These are phyloP conservation scores for Zaprionus inermis DNA, from an alignment of 1,140 invertebrate species.

Conservation along the genomic window DNA sequence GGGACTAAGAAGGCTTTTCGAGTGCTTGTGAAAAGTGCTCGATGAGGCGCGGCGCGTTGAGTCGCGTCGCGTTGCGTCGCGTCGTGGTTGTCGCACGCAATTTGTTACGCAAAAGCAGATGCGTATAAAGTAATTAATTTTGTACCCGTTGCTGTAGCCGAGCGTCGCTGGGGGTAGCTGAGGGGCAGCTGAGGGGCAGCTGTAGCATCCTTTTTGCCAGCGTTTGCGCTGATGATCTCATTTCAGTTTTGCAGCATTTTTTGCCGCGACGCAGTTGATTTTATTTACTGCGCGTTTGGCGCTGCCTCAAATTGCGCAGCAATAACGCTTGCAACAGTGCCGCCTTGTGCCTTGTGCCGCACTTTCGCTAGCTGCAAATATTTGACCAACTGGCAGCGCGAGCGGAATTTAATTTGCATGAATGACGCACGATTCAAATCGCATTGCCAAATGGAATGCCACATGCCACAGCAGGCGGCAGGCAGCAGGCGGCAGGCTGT, in stretches of 20 bases:
- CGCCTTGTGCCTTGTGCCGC: too few relatives aligned
- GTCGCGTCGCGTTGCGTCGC: conserved; percentile 13
- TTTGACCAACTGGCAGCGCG: conserved; percentile 29
- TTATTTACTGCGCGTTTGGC: conserved; percentile 26
- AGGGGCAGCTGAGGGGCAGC: neutral
- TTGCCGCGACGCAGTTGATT: conserved; percentile 57
- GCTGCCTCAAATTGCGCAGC: conserved; percentile 47
- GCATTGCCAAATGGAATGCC: conserved; percentile 34
- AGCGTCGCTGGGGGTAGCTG: too few relatives aligned
- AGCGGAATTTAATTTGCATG: conserved; percentile 59
- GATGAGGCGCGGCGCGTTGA: conserved; percentile 21
- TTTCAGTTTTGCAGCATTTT: conserved; percentile 32
- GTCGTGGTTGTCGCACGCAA: conserved; percentile 55
- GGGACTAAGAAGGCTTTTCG: conserved; percentile 11
- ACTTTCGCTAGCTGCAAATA: conserved; percentile 42
- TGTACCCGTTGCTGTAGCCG: conserved; percentile 4
- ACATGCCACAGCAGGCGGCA: conserved; percentile 8
- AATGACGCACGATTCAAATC: conserved; percentile 38
- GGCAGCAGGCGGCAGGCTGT: too few relatives aligned
- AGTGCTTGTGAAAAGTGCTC: conserved; percentile 55
- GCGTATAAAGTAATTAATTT: conserved; percentile 72
- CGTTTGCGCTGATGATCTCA: conserved; percentile 53
- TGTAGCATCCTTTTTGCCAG: neutral
- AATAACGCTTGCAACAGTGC: neutral
- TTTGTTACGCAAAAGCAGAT: conserved; percentile 58